These are phyloP conservation scores for Rhynchomys soricoides DNA, from an alignment of 2,113 vertebrate genomes.

Conservation along the genomic window DNA sequence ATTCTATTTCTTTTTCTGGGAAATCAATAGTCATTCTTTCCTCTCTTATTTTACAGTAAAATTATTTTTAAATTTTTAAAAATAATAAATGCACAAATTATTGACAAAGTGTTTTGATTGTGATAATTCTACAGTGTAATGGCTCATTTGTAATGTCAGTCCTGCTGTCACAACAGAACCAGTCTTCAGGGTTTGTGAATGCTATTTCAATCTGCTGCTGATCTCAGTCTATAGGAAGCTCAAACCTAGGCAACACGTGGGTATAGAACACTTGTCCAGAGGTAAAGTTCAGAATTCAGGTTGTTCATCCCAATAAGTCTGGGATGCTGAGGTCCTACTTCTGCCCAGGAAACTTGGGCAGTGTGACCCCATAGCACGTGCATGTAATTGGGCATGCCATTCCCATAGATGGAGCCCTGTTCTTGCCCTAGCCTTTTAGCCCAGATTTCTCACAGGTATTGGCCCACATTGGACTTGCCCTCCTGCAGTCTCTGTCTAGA, in stretches of 20 bases:
- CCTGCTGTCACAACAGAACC: slow-evolving; percentile 13
- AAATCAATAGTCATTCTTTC: not conserved
- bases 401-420: not conserved
- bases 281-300: not conserved
- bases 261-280: not conserved
- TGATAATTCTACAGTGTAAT: not conserved
- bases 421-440: not conserved
- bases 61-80: slow-evolving; percentile 67
- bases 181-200: not conserved
- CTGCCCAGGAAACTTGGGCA: not conserved
- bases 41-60: slow-evolving; percentile 38
- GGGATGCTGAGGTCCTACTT: not conserved
- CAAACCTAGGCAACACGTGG: too few relatives aligned
- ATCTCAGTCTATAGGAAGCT: not conserved
- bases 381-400: too few relatives aligned
- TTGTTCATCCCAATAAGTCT: not conserved
- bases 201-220: not conserved
- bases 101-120: not conserved
- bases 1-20: not conserved
- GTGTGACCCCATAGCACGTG: not conserved
- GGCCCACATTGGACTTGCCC: not conserved
- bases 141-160: slow-evolving; percentile 32
- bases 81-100: not conserved
- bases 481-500: rapidly evolving
- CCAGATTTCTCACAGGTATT: not conserved